Evolutionary conservation across 2,888 invertebrate species (phyloP).

Genomic region (Epinotia brunnichana): DNA sequence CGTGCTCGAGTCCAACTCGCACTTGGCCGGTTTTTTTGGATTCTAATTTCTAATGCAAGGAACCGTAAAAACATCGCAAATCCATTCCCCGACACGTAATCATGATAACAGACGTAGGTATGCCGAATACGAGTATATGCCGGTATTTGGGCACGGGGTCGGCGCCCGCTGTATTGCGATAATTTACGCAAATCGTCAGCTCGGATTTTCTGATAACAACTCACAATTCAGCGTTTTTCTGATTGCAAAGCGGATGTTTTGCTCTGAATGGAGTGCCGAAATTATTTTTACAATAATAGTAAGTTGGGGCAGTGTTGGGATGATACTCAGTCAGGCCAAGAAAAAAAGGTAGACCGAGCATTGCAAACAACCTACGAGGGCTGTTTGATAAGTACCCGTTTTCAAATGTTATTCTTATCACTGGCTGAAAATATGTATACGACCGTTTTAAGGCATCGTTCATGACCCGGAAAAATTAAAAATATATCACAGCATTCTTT

Average conservation of each 20-base stretch:
- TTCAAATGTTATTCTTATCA: too few species aligned
- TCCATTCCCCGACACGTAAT: conserved; percentile 15
- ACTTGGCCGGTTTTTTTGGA: too few species aligned
- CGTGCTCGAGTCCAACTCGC: too few species aligned
- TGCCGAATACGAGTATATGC: conserved; percentile 12
- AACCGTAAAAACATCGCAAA: conserved; percentile 5
- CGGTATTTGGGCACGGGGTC: conserved; percentile 30
- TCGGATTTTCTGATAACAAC: conserved; percentile 10
- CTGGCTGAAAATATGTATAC: too few species aligned
- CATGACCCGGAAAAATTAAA: too few species aligned
- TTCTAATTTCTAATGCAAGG: conserved; percentile 1
- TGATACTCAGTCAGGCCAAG: too few species aligned
- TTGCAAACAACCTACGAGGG: too few species aligned
- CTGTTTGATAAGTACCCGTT: too few species aligned
- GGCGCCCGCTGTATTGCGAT: conserved; percentile 23
- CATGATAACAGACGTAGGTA: conserved; percentile 14
- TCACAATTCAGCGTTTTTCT: conserved; percentile 15
- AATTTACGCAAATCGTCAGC: conserved; percentile 32
- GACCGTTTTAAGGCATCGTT: too few species aligned
- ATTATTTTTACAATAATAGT: neutral
- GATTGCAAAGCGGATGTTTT: conserved; percentile 4
- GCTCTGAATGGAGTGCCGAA: neutral
- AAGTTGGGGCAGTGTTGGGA: too few species aligned
- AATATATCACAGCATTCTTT: too few species aligned
- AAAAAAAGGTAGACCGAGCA: too few species aligned